Base-by-base conservation (phyloP, 2,797 vertebrate species). In the Serranus cabrilla region DNA sequence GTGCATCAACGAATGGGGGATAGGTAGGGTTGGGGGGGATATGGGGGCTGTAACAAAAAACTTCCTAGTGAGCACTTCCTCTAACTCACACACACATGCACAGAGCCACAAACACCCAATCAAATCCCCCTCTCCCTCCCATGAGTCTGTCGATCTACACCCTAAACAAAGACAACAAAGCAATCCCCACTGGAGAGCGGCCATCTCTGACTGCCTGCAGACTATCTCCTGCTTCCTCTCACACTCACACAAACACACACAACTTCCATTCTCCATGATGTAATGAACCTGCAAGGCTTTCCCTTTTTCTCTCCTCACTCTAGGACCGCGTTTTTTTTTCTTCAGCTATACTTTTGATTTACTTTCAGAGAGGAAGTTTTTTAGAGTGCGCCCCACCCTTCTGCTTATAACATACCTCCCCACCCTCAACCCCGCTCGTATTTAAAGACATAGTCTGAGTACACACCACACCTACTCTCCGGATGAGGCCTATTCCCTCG, bases 151-250 rank as follows among this genome's bases (percentile, higher is more conserved):
- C 72, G 65, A 87, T 90, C 84, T 80, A 77, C 85, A 82, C 89
- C 84, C 78, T 76, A 87, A 92, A 92, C 87, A 91, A 90, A 91
- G 78, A 82, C 90, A 90, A 92, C 88, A 93, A 90, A 93, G 89
- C 67, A 88, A 91, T 85, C 81, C 93, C 86, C 91, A 74, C 60
- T 70, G 85, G 92, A 89, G 75, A 74, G 74, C 43, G 84, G 77
- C 85, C 89, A 69, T 89, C 81, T 82, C 83, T 80, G 76, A 63
- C 71, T 80, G 76, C 74, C 64, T 84, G 46, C 42, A 75, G 70
- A 77, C 65, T 54, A 20, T 62, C 65, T 50, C 56, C 59, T 55
- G 37, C 60, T 55, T 74, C 8, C 45, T 23, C 46, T 57, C 49
- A 42, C 56, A 10, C 74, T 16, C 25, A 16, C 59, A 68, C 50